Evolutionary conservation across 1,140 invertebrate genomes (phyloP).

Genomic region (Metaphire vulgaris): DNA sequence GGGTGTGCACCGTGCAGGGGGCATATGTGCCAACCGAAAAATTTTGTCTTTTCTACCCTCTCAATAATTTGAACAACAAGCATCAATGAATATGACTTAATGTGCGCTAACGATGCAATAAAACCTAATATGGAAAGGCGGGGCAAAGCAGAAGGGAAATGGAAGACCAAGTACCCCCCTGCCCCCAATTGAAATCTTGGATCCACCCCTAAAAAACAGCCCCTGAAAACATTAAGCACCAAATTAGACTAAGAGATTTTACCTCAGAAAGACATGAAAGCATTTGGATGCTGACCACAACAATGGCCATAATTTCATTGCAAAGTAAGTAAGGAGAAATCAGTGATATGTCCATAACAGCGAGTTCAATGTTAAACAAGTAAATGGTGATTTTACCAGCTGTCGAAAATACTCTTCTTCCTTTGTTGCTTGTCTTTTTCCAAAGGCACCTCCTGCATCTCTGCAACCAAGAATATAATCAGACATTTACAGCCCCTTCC

Average conservation of each 20-base stretch:
- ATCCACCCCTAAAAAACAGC: no score
- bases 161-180: no score
- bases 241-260: background rate
- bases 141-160: no score
- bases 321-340: background rate
- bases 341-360: background rate
- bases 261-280: background rate
- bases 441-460: constrained; percentile 17
- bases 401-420: constrained; percentile 19
- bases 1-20: background rate
- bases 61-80: background rate
- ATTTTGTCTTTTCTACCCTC: background rate
- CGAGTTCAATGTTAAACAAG: constrained; percentile 6
- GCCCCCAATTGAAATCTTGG: no score
- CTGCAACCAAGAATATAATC: no score
- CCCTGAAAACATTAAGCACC: background rate
- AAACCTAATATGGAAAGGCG: no score
- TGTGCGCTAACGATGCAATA: no score
- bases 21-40: background rate
- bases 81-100: background rate
- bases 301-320: background rate
- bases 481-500: background rate
- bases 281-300: background rate
- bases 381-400: background rate
- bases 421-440: constrained; percentile 16